These are phyloP conservation scores for Diplolepis rosae DNA, from an alignment of 2,888 invertebrate species.

Conservation along the genomic window DNA sequence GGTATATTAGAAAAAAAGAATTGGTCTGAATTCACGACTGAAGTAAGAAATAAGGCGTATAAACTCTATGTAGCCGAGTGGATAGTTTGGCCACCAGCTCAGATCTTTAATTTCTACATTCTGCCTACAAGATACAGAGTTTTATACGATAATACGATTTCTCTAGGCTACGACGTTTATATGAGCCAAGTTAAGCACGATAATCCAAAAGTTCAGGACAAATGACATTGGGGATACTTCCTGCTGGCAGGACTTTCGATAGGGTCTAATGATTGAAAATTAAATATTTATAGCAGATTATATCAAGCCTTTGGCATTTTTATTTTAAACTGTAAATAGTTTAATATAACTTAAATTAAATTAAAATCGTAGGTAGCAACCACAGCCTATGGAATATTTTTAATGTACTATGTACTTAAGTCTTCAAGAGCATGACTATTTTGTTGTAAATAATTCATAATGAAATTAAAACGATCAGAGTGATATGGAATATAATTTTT, in stretches of 20 bases:
- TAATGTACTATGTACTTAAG: neutral
- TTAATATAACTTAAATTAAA: neutral
- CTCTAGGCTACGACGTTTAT: conserved; percentile 89
- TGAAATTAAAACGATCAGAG: neutral
- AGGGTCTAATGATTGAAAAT: neutral
- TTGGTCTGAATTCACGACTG: conserved; percentile 78
- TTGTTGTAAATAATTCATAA: neutral
- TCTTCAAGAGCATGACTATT: neutral
- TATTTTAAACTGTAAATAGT: conserved; percentile 5
- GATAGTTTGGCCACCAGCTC: conserved; percentile 94
- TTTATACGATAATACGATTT: conserved; percentile 89
- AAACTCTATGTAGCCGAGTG: conserved; percentile 90
- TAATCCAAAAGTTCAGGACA: conserved; percentile 44
- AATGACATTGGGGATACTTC: conserved; percentile 27
- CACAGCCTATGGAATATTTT: neutral
- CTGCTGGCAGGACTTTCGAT: conserved; percentile 34
- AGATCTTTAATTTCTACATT: conserved; percentile 93
- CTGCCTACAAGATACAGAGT: conserved; percentile 88
- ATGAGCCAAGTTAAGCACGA: conserved; percentile 86
- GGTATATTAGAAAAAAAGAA: conserved; percentile 82
- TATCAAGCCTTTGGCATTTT: neutral
- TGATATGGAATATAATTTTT: neutral
- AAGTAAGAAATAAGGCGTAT: conserved; percentile 84
- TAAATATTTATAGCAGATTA: neutral
- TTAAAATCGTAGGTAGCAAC: neutral